phyloP scores from a whole-genome alignment of 1,140 invertebrate species.

The Drosophila paulistorum region DNA sequence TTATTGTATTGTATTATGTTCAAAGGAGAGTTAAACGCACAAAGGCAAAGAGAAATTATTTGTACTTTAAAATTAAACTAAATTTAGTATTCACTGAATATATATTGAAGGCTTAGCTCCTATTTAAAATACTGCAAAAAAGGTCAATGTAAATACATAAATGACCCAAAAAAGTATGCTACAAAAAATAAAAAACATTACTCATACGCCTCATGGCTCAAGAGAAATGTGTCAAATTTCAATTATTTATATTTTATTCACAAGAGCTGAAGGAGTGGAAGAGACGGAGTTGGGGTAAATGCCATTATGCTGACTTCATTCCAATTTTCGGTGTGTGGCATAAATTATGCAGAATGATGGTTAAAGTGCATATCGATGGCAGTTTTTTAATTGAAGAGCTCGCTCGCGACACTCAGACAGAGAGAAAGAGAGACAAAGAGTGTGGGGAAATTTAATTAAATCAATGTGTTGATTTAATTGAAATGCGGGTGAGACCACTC shows the following conservation, averaged over 20 bases:
- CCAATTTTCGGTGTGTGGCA: slow-evolving; percentile 28
- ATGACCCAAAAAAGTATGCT: slow-evolving; percentile 29
- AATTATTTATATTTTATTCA: slow-evolving; percentile 8
- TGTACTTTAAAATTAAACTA: too few relatives aligned
- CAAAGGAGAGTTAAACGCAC: neutral
- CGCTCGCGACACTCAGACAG: slow-evolving; percentile 1
- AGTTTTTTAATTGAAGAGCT: slow-evolving; percentile 69
- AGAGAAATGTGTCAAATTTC: neutral
- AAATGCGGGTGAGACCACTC: slow-evolving; percentile 31
- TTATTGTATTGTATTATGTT: neutral
- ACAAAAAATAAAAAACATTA: slow-evolving; percentile 9
- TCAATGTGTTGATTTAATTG: slow-evolving; percentile 76
- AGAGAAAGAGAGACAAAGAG: slow-evolving; percentile 21
- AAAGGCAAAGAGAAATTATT: neutral
- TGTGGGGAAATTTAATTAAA: slow-evolving; percentile 69
- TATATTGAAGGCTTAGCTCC: neutral
- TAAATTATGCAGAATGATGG: slow-evolving; percentile 60
- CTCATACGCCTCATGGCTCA: neutral
- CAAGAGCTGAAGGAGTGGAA: neutral
- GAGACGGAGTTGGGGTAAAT: slow-evolving; percentile 12
- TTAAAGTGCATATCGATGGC: slow-evolving; percentile 64
- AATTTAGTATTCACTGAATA: neutral
- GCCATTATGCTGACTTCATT: slow-evolving; percentile 21
- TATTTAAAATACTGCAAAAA: neutral
- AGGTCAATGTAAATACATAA: neutral